phyloP scores from a whole-genome alignment of 2,888 invertebrate genomes.

The Homarus gammarus region DNA sequence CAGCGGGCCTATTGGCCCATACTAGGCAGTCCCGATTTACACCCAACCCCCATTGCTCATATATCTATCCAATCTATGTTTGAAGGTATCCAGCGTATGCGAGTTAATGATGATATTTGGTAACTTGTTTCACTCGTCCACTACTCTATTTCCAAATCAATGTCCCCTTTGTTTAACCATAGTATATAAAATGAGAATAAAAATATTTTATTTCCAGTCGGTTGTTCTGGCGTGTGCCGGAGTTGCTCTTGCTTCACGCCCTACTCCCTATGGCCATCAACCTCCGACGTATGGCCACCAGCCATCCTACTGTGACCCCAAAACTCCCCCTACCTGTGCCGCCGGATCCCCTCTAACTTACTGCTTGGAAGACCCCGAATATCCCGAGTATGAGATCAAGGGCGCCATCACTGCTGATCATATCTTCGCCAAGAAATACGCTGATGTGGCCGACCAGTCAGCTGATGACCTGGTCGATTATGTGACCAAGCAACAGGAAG shows the following conservation, averaged over 20 bases:
- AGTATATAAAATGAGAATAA: background rate
- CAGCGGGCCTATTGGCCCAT: no score
- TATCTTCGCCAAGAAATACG: constrained; percentile 77
- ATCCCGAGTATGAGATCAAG: constrained; percentile 77
- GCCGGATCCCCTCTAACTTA: constrained; percentile 71
- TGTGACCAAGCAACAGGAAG: constrained; percentile 76
- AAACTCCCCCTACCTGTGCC: constrained; percentile 76
- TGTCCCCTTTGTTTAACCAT: background rate
- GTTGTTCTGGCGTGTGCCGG: constrained; percentile 44
- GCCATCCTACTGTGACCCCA: constrained; percentile 76
- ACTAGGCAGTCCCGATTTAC: no score
- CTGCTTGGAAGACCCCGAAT: constrained; percentile 77
- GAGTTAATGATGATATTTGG: no score
- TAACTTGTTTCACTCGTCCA: no score
- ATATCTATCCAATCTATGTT: no score
- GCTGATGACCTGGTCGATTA: constrained; percentile 77
- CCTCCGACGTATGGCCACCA: constrained; percentile 55
- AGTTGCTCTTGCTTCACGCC: constrained; percentile 23
- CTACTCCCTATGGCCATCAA: constrained; percentile 27
- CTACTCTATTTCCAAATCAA: no score
- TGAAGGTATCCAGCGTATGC: no score
- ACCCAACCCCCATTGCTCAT: no score
- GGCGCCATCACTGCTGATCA: constrained; percentile 76
- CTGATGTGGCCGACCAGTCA: constrained; percentile 77
- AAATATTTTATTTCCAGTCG: background rate